Evolutionary conservation across 1,140 invertebrate species (phyloP), one percentile per base, ranked within the genome.

Genomic region (Atta colombica): DNA sequence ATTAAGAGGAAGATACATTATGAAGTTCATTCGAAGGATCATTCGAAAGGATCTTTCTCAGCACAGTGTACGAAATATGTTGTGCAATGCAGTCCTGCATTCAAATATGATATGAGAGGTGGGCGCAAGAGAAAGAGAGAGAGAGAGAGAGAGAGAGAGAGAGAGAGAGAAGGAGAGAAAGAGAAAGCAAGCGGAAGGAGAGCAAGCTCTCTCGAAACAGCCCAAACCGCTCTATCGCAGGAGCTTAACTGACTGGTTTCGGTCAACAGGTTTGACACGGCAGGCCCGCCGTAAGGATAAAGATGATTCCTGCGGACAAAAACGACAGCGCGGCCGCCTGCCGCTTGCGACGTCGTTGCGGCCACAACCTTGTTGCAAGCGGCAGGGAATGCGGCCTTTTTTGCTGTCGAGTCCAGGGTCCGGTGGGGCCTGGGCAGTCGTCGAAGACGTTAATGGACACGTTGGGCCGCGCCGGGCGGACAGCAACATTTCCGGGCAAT

Each of bases 401-500:
- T 81, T 81, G 78, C 68, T 81, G 78, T 51, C 78, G 65, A 53
- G 31, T 21, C 25, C 71, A 39, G 49, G 8, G 74, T 49, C 53
- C 84, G 25, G 18, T 21, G 55, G 21, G 35, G 68, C 28, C 65
- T 28, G 49, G 21, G 35, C 74, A 77, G 63, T 66, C 74, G 65
- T 81, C 53, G 77, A 77, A 82, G 75, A 74, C 25, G 71, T 89
- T 90, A 90, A 90, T 89, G 88, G 88, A 88, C 63, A 68, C 75
- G 81, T 81, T 85, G 75, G 55, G 69, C 84, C 87, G 88, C 84
- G 82, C 65, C 68, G 55, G 75, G 75, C 84, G 88, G 77, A 77
- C 65, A 66, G 88, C 85, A 89, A 89, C 88, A 90, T 90, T 89
- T 90, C 88, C 75, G 87, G 84, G 61, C 87, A 90, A 90, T 90